Percentiles rank a stretch among this genome's conserved stretches.
Evolutionary conservation across 2,888 invertebrate species (phyloP).

Genomic region (Frankliniella intonsa): DNA sequence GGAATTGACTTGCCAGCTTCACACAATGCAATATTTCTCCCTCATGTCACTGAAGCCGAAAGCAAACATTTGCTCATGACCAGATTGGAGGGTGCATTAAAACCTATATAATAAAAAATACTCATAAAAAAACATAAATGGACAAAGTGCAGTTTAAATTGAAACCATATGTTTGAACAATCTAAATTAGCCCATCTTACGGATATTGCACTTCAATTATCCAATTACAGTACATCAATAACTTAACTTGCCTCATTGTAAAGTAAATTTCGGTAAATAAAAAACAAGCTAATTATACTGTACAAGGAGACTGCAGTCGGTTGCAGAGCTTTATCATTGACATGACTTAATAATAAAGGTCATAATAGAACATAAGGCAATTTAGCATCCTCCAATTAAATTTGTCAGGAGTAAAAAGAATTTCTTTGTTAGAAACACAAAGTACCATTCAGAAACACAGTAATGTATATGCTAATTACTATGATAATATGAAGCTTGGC

Average conservation of each 20-base stretch:
- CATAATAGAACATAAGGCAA: not conserved
- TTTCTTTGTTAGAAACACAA: conserved; percentile 11
- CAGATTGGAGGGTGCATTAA: conserved; percentile 24
- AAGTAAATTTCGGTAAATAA: not conserved
- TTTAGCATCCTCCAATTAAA: conserved; percentile 11
- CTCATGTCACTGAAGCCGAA: not conserved
- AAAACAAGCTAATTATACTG: not conserved
- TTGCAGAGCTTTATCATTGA: not conserved
- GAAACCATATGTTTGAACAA: not conserved
- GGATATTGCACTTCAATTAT: not conserved
- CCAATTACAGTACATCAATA: not conserved
- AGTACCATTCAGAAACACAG: conserved; percentile 18
- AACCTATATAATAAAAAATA: conserved; percentile 12
- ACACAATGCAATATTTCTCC: conserved; percentile 1
- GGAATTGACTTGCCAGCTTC: conserved; percentile 21
- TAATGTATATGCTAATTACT: not conserved
- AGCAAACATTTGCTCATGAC: not conserved
- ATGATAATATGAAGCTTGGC: conserved; percentile 19
- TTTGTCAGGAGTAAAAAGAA: conserved; percentile 11
- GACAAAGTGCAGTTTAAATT: not conserved
- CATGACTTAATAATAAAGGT: not conserved
- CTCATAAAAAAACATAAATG: not conserved
- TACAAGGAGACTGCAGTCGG: not conserved
- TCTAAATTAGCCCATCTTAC: not conserved
- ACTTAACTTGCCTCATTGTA: not conserved